Conservation (phyloP, 2,888 invertebrate species). For the Mycogona germanica region DNA sequence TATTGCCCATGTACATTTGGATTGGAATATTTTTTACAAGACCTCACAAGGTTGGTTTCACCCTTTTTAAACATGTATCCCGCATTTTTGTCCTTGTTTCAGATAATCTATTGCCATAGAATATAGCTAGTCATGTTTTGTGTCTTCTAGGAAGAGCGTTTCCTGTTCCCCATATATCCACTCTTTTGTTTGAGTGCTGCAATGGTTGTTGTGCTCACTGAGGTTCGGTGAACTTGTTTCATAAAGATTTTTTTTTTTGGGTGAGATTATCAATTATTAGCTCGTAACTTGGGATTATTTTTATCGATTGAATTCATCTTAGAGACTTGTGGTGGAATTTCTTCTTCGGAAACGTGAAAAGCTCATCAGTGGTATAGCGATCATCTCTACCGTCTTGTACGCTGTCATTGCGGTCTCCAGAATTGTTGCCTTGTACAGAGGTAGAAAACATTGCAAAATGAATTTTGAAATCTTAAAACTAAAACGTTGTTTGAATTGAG, state of each 20-base stretch:
- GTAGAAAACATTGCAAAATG: constrained; percentile 31
- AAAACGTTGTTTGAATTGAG: too few relatives aligned
- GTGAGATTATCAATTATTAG: neutral
- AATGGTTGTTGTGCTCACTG: too few relatives aligned
- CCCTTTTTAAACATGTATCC: neutral
- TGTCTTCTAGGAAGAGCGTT: constrained; percentile 52
- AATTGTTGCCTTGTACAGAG: constrained; percentile 47
- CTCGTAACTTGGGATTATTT: neutral
- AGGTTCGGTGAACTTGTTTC: too few relatives aligned
- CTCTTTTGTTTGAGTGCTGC: constrained; percentile 44
- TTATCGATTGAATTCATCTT: neutral
- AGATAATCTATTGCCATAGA: neutral
- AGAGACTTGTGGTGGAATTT: neutral
- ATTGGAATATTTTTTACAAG: constrained; percentile 72
- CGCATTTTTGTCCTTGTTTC: neutral
- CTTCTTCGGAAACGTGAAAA: neutral
- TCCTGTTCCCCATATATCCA: constrained; percentile 91
- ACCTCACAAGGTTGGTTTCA: constrained; percentile 96
- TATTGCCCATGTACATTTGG: constrained; percentile 78
- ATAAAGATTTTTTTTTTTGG: neutral
- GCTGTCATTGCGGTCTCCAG: constrained; percentile 42
- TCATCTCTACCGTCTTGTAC: constrained; percentile 25
- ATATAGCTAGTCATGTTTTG: constrained; percentile 7
- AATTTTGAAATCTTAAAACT: neutral
- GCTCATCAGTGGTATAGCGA: neutral